A percentile compares a stretch with the other conserved stretches of the same genome.
phyloP scores from a whole-genome alignment of 2,888 invertebrate genomes.

The Ceratothoa steindachneri region DNA sequence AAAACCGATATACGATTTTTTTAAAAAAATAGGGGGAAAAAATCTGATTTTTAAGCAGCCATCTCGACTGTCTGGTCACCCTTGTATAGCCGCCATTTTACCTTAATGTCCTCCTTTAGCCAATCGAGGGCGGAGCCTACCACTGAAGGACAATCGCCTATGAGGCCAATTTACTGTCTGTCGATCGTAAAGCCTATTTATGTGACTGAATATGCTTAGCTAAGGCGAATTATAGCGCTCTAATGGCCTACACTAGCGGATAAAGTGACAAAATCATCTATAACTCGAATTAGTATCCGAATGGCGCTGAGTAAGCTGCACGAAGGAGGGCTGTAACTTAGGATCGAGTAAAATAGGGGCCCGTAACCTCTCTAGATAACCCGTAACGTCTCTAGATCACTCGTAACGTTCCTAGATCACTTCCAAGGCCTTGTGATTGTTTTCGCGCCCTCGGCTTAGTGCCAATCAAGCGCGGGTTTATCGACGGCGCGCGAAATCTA shows the following conservation, averaged over 20 bases:
- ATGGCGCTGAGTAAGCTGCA: slow-evolving; percentile 26
- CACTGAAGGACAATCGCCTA: slow-evolving; percentile 34
- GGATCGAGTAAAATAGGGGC: slow-evolving; percentile 7
- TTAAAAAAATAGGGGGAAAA: background rate
- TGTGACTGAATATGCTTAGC: slow-evolving; percentile 35
- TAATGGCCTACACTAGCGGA: slow-evolving; percentile 27
- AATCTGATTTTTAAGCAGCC: background rate
- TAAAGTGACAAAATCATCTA: slow-evolving; percentile 32
- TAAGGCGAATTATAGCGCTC: slow-evolving; percentile 32
- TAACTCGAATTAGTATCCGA: slow-evolving; percentile 7
- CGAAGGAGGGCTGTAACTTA: slow-evolving; percentile 23
- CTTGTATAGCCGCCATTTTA: slow-evolving; percentile 32
- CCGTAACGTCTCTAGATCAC: slow-evolving; percentile 24
- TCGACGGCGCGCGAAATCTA: slow-evolving; percentile 40
- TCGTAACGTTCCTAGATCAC: slow-evolving; percentile 16
- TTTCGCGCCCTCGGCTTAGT: slow-evolving; percentile 38
- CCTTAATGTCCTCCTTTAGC: slow-evolving; percentile 37
- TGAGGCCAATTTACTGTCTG: background rate
- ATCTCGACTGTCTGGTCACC: background rate
- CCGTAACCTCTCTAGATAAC: slow-evolving; percentile 13
- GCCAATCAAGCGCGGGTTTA: slow-evolving; percentile 41
- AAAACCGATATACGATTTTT: background rate
- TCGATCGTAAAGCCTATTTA: slow-evolving; percentile 21
- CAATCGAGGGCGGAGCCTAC: slow-evolving; percentile 37
- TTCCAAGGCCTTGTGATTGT: slow-evolving; percentile 31